Evolutionary conservation across 2,888 invertebrate species (phyloP).

Genomic region (Dyspetes luteomarginatus): DNA sequence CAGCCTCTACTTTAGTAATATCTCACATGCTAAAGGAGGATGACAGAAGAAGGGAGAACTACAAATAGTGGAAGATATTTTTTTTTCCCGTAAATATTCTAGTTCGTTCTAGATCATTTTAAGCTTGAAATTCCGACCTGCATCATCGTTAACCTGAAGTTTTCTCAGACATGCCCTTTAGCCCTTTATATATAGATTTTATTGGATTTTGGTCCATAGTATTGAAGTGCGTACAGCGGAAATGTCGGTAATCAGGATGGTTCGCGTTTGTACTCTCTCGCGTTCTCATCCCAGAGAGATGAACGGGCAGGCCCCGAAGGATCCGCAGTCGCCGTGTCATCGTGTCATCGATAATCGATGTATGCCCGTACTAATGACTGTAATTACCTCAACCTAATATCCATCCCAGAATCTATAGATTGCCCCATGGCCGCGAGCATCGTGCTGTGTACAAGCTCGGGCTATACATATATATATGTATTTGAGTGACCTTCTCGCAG

Average conservation of each 20-base stretch:
- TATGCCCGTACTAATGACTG: conserved; percentile 80
- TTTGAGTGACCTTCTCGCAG: conserved; percentile 47
- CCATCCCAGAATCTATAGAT: conserved; percentile 76
- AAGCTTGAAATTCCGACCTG: too few species aligned
- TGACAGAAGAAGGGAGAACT: background rate
- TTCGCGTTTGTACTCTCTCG: too few species aligned
- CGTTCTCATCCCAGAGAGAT: conserved; percentile 74
- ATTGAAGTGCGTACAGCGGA: too few species aligned
- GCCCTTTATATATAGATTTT: too few species aligned
- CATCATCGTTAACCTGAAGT: too few species aligned
- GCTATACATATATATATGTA: conserved; percentile 38
- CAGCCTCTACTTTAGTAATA: background rate
- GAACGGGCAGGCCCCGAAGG: conserved; percentile 71
- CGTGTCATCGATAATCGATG: conserved; percentile 82
- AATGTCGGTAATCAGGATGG: too few species aligned
- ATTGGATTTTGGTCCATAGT: too few species aligned
- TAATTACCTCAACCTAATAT: conserved; percentile 81
- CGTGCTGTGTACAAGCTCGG: conserved; percentile 44
- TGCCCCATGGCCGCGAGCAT: conserved; percentile 57
- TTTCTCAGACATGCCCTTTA: too few species aligned
- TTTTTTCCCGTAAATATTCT: too few species aligned
- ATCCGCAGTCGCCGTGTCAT: conserved; percentile 77
- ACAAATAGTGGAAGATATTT: conserved; percentile 5
- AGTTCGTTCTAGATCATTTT: too few species aligned
- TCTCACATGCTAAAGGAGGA: background rate